These are phyloP conservation scores for Brachyalestes nurse DNA, from an alignment of 2,797 vertebrate species.

Conservation along the genomic window DNA sequence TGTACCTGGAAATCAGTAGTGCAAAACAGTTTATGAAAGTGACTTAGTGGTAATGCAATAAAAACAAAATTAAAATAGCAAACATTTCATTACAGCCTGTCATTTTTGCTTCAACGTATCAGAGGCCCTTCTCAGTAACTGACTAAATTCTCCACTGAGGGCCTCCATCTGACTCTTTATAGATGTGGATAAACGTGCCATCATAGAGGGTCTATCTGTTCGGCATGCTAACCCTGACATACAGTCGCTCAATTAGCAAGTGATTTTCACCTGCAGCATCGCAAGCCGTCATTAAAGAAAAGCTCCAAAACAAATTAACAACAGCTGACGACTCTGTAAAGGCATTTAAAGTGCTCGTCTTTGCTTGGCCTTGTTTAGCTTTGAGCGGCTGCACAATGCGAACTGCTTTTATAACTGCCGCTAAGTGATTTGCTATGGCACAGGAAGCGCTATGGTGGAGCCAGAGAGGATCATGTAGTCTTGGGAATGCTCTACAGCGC, in stretches of 20 bases:
- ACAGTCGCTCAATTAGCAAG: conserved; percentile 20
- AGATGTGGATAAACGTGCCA: conserved; percentile 11
- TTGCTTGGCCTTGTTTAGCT: not conserved
- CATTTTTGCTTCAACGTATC: not conserved
- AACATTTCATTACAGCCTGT: not conserved
- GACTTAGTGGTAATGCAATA: too few relatives aligned
- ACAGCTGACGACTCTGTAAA: conserved; percentile 14
- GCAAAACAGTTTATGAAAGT: too few relatives aligned
- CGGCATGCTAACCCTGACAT: conserved; percentile 8
- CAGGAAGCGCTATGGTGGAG: conserved; percentile 26
- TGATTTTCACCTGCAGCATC: conserved; percentile 26
- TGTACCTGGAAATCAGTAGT: too few relatives aligned
- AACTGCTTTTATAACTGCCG: not conserved
- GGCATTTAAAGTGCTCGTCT: conserved; percentile 5
- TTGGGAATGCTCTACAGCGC: conserved; percentile 24
- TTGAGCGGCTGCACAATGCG: conserved; percentile 12
- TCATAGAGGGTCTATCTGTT: not conserved
- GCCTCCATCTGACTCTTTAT: conserved; percentile 6
- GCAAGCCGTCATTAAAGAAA: conserved; percentile 15
- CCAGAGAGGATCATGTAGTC: conserved; percentile 43
- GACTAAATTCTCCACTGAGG: not conserved
- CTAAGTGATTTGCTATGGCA: conserved; percentile 24
- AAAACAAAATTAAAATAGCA: too few relatives aligned
- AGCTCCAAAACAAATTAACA: conserved; percentile 5
- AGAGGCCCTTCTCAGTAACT: not conserved